Evolutionary conservation across 2,797 vertebrate species (phyloP), one percentile per base, ranked within the genome.

Genomic region (Sebastes nivosus): DNA sequence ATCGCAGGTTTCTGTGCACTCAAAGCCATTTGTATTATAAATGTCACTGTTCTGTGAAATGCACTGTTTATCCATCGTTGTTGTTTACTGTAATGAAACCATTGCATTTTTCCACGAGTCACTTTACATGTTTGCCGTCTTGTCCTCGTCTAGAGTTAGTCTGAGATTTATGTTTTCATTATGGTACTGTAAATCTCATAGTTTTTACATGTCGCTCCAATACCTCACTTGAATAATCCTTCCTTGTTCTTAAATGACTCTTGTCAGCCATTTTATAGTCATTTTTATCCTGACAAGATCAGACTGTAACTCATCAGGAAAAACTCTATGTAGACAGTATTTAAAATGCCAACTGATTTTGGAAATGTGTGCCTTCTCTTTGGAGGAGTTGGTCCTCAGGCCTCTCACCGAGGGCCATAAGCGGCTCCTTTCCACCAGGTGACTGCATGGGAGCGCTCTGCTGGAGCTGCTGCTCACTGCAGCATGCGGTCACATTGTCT

Each of bases 341-440:
- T 89, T 86, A 89, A 93, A 94, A 36, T 92, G 91, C 90, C 91
- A 93, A 90, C 83, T 79, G 82, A 87, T 90, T 89, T 90, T 89
- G 87, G 85, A 94, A 94, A 90, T 79, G 88, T 88, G 94, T 96
- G 95, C 95, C 95, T 96, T 96, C 91, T 93, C 87, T 90, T 83
- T 88, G 83, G 90, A 89, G 85, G 88, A 88, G 92, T 82, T 70
- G 74, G 80, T 92, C 91, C 84, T 92, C 85, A 52, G 66, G 78
- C 67, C 83, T 87, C 84, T 82, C 32, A 70, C 77, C 61, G 88
- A 78, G 88, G 86, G 80, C 88, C 90, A 81, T 85, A 72, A 72
- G 79, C 75, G 86, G 79, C 81, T 91, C 86, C 79, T 90, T 82
- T 77, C 81, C 82, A 86, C 73, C 85, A 68, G 77, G 81, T 81